Conservation (phyloP, 2,113 vertebrate species). For the Monopterus albus region DNA sequence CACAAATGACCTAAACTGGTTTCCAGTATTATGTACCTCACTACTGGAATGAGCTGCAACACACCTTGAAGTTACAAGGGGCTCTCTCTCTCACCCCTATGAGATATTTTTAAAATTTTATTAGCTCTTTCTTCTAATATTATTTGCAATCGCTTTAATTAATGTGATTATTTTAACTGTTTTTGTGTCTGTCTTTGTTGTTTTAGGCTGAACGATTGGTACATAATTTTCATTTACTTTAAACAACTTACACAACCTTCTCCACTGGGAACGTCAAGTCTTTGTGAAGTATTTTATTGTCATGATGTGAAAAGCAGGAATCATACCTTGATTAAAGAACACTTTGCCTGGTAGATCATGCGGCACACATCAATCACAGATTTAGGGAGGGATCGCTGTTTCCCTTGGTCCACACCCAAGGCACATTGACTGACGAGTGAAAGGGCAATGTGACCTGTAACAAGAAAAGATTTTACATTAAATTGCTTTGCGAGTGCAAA, state of each 20-base stretch:
- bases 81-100: too few relatives aligned
- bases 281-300: neutral
- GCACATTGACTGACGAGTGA: constrained; percentile 92
- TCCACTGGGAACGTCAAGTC: too few relatives aligned
- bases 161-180: too few relatives aligned
- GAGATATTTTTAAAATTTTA: too few relatives aligned
- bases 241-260: neutral
- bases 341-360: constrained; percentile 98
- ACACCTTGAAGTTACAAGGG: too few relatives aligned
- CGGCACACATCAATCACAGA: constrained; percentile 97
- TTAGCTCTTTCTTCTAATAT: too few relatives aligned
- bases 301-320: neutral
- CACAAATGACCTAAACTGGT: neutral
- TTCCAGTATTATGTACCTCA: too few relatives aligned
- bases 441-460: constrained; percentile 91
- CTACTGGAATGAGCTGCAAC: too few relatives aligned
- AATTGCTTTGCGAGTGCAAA: neutral
- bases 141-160: too few relatives aligned
- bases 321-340: constrained; percentile 95
- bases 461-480: neutral
- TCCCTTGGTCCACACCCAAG: constrained; percentile 93
- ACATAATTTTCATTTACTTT: too few relatives aligned
- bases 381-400: constrained; percentile 92
- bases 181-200: too few relatives aligned
- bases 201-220: too few relatives aligned